Evolutionary conservation across 1,140 invertebrate genomes (phyloP), one percentile per base, ranked within the genome.

Genomic region (Lasioglossum baleicum): DNA sequence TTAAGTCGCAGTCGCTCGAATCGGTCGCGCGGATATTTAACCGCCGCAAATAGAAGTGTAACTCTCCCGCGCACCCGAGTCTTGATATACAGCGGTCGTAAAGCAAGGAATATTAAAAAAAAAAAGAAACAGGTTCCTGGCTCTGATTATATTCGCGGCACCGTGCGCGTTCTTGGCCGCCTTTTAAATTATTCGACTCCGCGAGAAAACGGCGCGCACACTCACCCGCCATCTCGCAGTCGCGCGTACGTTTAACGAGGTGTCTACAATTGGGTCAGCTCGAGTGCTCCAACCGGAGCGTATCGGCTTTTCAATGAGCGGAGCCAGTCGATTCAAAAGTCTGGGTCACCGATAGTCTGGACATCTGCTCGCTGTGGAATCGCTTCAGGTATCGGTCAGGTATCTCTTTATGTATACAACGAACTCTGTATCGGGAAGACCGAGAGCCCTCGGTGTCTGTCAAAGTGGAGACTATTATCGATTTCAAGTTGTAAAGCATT

Each of bases 211-310:
- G 51, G 51, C 44, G 44, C 10, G 8, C 2, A 48, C 10, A 10
- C 44, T 8, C 44, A 11, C 11, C 44, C 5, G 3, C 35, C 10
- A 13, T 48, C 44, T 3, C 44, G 44, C 44, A 48, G 68, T 13
- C 56, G 13, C 73, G 60, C 68, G 71, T 80, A 68, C 48, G 78
- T 88, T 85, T 85, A 84, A 83, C 77, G 70, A 61, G 71, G 61
- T 73, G 68, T 65, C 67, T 69, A 77, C 82, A 86, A 86, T 86
- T 84, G 76, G 74, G 53, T 70, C 73, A 64, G 10, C 44, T 6
- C 13, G 22, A 61, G 22, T 61, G 68, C 70, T 71, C 81, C 77
- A 85, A 82, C 82, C 82, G 77, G 20, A n/a, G 56, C 56, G 17
- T 58, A 58, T 58, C 86, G 83, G 82, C 69, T 87, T 87, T 78